These are phyloP conservation scores for Petromus typicus DNA, from an alignment of 2,113 vertebrate species.

Conservation along the genomic window DNA sequence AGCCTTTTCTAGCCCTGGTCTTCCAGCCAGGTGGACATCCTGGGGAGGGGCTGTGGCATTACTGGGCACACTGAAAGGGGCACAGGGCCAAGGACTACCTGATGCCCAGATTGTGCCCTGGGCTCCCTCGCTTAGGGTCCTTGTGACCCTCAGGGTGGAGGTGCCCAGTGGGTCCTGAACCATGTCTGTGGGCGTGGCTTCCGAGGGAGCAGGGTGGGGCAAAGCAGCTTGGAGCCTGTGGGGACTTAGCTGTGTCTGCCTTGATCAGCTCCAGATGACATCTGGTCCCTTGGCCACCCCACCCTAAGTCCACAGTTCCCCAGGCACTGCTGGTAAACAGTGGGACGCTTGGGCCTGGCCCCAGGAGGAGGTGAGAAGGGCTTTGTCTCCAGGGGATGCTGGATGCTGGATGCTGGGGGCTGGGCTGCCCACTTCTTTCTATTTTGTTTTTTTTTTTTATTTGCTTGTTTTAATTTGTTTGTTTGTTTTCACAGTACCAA, in stretches of 20 bases:
- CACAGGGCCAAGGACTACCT: neutral
- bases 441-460: too few relatives aligned
- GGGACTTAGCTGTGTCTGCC: neutral
- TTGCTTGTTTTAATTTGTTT: too few relatives aligned
- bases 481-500: too few relatives aligned
- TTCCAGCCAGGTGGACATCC: neutral
- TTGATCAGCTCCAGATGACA: neutral
- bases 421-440: neutral
- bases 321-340: neutral
- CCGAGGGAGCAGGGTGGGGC: neutral
- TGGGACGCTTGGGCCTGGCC: neutral
- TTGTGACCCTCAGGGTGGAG: neutral
- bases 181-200: neutral
- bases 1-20: neutral
- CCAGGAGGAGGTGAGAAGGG: neutral
- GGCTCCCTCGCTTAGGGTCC: neutral
- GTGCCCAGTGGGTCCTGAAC: too few relatives aligned
- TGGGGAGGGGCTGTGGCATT: neutral
- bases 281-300: neutral
- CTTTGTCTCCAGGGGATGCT: neutral
- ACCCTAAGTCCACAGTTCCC: neutral
- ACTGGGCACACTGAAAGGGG: neutral
- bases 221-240: neutral
- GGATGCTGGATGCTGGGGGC: too few relatives aligned
- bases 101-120: too few relatives aligned